phyloP scores from a whole-genome alignment of 2,797 vertebrate genomes.

The Trichosurus vulpecula region DNA sequence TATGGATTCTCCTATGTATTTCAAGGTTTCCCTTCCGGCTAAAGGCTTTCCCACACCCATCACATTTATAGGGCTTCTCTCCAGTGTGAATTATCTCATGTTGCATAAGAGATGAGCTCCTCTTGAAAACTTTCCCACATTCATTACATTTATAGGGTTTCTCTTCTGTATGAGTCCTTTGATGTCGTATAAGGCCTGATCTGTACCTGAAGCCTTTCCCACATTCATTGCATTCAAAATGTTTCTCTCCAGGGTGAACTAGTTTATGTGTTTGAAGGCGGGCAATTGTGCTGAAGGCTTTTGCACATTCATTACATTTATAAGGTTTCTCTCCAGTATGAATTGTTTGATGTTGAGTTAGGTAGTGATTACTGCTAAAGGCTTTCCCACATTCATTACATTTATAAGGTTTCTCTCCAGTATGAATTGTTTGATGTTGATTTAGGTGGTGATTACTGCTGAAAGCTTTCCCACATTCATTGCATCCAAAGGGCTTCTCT shows the following conservation, averaged over 20 bases:
- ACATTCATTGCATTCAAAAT: slow-evolving; percentile 70
- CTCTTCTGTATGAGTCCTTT: slow-evolving; percentile 69
- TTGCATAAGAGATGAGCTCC: slow-evolving; percentile 72
- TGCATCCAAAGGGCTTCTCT: slow-evolving; percentile 73
- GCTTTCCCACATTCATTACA: slow-evolving; percentile 73
- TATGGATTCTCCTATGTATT: slow-evolving; percentile 13
- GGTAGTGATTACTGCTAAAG: slow-evolving; percentile 31
- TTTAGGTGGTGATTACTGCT: slow-evolving; percentile 73
- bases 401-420: slow-evolving; percentile 75
- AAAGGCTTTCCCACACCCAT: slow-evolving; percentile 63
- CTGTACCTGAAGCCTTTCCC: slow-evolving; percentile 72
- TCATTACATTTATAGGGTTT: slow-evolving; percentile 66
- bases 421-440: slow-evolving; percentile 69
- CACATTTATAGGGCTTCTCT: slow-evolving; percentile 70
- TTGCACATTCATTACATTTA: slow-evolving; percentile 68
- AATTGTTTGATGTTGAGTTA: slow-evolving; percentile 55
- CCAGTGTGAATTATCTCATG: slow-evolving; percentile 75
- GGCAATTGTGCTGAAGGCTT: slow-evolving; percentile 70
- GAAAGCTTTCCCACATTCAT: slow-evolving; percentile 70
- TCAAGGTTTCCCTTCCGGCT: slow-evolving; percentile 40
- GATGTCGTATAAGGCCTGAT: slow-evolving; percentile 69
- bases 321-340: slow-evolving; percentile 71
- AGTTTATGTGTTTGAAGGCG: slow-evolving; percentile 66
- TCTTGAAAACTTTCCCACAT: slow-evolving; percentile 73
- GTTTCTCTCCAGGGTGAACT: slow-evolving; percentile 71